Base-by-base conservation (phyloP, 2,797 vertebrate species). In the Enteromius afrohamiltoni region DNA sequence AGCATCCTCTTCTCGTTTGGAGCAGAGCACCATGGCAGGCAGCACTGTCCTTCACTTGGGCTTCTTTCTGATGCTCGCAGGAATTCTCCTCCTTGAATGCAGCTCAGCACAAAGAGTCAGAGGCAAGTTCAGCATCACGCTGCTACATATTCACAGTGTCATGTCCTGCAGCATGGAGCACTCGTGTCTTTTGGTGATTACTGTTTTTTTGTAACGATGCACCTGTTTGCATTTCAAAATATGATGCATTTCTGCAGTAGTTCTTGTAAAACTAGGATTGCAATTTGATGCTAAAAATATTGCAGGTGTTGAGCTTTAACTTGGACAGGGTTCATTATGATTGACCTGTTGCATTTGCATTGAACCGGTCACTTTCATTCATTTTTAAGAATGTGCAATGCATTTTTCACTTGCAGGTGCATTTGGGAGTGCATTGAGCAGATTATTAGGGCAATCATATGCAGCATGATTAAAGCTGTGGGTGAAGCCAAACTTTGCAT, bases 91-190 rank as follows among this genome's bases (percentile, higher is more conserved):
- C 55, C 55, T 89, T 58, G 53, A 74, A 42, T 80, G 79, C 84
- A 83, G 85, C 74, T 83, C 86, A 9, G 86, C 91, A 1, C 87
- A 89, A 86, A 87, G 88, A 82, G 86, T 87, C 42, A 86, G 90
- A 91, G 91, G 91, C 89, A 89, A 91, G 91, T 90, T 87, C 83
- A 81, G 40, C 83, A 82, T 53, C 67, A 70, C 1, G 1, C 13
- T 82, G 60, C 60, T 31, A 26, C 47, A 82, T 40, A 10, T 47
- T 76, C 34, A 8, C 9, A 81, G 17, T 80, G 23, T 45, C 6
- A 62, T 80, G 23, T 17, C 49, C 29, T 65, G 14, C 64, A 69
- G 47, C 34, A 70, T 4, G 16, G 29, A 21, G 26, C 17, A 73
- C 51, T 73, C 2, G 17, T 73, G 26, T 55, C 11, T 75, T 65